phyloP scores from a whole-genome alignment of 2,797 vertebrate genomes.

The Enteromius mattozi region DNA sequence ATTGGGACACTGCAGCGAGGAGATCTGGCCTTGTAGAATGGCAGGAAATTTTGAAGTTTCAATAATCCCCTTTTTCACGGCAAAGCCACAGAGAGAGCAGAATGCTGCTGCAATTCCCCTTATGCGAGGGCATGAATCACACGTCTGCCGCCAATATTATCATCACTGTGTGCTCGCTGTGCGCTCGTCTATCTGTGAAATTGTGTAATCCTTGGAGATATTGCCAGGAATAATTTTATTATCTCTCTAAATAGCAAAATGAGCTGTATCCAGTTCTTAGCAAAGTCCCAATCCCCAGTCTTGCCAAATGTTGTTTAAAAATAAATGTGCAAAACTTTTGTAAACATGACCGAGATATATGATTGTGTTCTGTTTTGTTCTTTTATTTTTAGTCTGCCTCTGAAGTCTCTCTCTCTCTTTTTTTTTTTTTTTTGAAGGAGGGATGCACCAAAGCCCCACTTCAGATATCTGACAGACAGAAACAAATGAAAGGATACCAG shows the following conservation, averaged over 20 bases:
- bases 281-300: slow-evolving; percentile 43
- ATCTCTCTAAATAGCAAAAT: slow-evolving; percentile 62
- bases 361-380: not conserved
- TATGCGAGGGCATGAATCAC: slow-evolving; percentile 59
- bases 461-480: slow-evolving; percentile 18
- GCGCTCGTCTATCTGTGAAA: slow-evolving; percentile 62
- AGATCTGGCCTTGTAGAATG: not conserved
- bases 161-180: slow-evolving; percentile 54
- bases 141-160: slow-evolving; percentile 58
- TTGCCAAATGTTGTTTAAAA: slow-evolving; percentile 57
- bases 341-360: slow-evolving; percentile 44
- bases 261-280: slow-evolving; percentile 52
- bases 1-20: slow-evolving; percentile 19
- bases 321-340: slow-evolving; percentile 52
- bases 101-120: slow-evolving; percentile 43
- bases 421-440: slow-evolving; percentile 16
- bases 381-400: slow-evolving; percentile 18
- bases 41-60: slow-evolving; percentile 36
- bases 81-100: slow-evolving; percentile 43
- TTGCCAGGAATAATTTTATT: slow-evolving; percentile 61
- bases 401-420: not conserved
- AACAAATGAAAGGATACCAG: slow-evolving; percentile 11
- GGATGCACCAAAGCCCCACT: slow-evolving; percentile 1
- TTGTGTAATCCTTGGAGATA: slow-evolving; percentile 61
- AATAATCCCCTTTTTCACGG: slow-evolving; percentile 55